Percentiles rank a stretch among this genome's conserved stretches.
These are phyloP conservation scores for Cryptoblepharus egeriae DNA, from an alignment of 2,797 vertebrate genomes.

Conservation along the genomic window DNA sequence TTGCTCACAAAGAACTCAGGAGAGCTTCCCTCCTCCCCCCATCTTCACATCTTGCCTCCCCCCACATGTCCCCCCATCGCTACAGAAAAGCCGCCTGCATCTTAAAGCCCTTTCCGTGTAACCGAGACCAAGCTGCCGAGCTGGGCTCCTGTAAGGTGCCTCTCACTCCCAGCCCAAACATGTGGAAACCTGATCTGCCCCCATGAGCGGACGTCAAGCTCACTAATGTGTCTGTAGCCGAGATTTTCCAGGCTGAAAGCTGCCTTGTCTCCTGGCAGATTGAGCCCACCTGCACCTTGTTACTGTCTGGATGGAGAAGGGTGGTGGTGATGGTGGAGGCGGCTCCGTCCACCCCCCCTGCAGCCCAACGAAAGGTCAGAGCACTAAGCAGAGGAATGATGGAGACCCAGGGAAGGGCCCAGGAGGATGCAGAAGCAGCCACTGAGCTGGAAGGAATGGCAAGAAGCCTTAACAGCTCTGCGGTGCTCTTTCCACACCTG, in stretches of 20 bases:
- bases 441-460: background rate
- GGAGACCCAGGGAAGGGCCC: background rate
- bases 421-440: background rate
- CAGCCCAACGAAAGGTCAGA: background rate
- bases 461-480: background rate
- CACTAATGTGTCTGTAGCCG: accelerated
- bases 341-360: no score
- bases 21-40: no score
- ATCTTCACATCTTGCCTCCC: background rate
- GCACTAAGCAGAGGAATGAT: background rate
- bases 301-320: background rate
- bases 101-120: background rate
- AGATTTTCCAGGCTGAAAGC: background rate
- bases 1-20: no score
- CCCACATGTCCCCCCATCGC: background rate
- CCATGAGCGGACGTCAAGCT: background rate
- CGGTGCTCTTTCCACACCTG: no score
- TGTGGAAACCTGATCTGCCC: background rate
- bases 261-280: background rate
- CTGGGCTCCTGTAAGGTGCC: background rate
- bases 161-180: background rate
- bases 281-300: background rate
- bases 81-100: accelerated
- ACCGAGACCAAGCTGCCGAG: background rate
- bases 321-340: background rate